Base-by-base conservation (phyloP, 1,140 invertebrate species). In the Drosophila eugracilis region DNA sequence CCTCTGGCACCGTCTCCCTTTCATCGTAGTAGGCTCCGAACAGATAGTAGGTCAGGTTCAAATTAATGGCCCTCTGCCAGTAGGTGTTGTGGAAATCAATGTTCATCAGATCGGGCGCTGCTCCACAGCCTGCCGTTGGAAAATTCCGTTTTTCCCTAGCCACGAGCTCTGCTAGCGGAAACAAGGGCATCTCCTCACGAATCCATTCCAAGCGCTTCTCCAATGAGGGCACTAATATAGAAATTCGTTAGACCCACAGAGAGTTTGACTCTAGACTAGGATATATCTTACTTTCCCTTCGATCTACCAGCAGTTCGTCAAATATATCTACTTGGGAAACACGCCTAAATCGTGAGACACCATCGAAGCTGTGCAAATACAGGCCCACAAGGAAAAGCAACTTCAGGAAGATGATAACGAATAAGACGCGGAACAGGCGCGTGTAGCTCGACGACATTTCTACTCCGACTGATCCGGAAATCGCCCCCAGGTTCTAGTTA, bases 1-100 rank as follows among this genome's bases (percentile, higher is more conserved):
- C 95, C 34, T 96, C 94, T 39, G 93, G 92, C 39, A 96, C 96
- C 14, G 94, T 90, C 55, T 94, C 94, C 5, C 97, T 92, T 4
- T 94, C 93, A 90, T 98, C 97, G 78, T 96, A 95, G 90, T 97
- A 98, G 2, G 97, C 97, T 1, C 96, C 96, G 85, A 96, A 98
- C 4, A 98, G 88, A 62, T 97, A 96, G 78, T 97, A 97, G 0
- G 96, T 96, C 1, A 96, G 95, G 74, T 97, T 96, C 5, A 92
- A 93, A 1, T 95, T 94, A 47, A 93, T 93, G 39, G 97, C 77
- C 6, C 94, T 95, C 91, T 98, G 96, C 96, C 96, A 97, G 21
- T 83, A 89, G n/a, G 85, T 66, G 26, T 90, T 90, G 48, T 89
- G 81, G 9, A 83, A 89, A 0, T 77, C 67, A 9, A 90, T 78